Evolutionary conservation across 1,140 invertebrate genomes (phyloP).

Genomic region (Bathynomus jamesi): DNA sequence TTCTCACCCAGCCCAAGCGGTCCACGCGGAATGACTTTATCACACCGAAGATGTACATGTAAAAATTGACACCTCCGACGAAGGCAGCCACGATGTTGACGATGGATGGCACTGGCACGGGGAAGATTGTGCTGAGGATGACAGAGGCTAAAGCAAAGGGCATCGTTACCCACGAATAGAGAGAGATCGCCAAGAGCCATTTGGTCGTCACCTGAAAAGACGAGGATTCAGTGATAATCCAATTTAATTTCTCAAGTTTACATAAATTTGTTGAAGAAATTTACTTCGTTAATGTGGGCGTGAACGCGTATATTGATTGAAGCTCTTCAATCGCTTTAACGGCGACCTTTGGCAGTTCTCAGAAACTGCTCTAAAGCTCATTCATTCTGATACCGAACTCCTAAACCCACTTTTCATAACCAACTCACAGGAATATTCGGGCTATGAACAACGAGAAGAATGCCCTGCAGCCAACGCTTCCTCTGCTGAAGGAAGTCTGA

Average conservation of each 20-base stretch:
- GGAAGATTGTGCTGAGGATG: slow-evolving; percentile 69
- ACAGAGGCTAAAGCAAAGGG: slow-evolving; percentile 85
- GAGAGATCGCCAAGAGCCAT: slow-evolving; percentile 72
- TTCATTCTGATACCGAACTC: too few species aligned
- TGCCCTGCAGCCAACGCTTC: slow-evolving; percentile 92
- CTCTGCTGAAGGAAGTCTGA: slow-evolving; percentile 92
- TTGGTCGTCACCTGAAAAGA: slow-evolving; percentile 22
- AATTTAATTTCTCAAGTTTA: too few species aligned
- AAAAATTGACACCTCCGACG: slow-evolving; percentile 81
- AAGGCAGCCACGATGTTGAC: slow-evolving; percentile 82
- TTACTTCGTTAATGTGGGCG: too few species aligned
- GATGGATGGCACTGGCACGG: slow-evolving; percentile 72
- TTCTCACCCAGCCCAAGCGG: slow-evolving; percentile 69
- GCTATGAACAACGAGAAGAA: slow-evolving; percentile 86
- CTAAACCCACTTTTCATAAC: too few species aligned
- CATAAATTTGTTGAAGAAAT: too few species aligned
- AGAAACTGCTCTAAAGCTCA: too few species aligned
- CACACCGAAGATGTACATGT: slow-evolving; percentile 94
- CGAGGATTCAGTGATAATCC: too few species aligned
- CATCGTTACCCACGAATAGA: slow-evolving; percentile 93
- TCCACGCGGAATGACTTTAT: slow-evolving; percentile 87
- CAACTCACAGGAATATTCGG: slow-evolving; percentile 67
- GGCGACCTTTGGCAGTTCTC: too few species aligned
- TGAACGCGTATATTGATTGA: too few species aligned
- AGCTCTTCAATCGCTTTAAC: too few species aligned